phyloP scores from a whole-genome alignment of 1,140 invertebrate genomes.

The Drosophila nannoptera region DNA sequence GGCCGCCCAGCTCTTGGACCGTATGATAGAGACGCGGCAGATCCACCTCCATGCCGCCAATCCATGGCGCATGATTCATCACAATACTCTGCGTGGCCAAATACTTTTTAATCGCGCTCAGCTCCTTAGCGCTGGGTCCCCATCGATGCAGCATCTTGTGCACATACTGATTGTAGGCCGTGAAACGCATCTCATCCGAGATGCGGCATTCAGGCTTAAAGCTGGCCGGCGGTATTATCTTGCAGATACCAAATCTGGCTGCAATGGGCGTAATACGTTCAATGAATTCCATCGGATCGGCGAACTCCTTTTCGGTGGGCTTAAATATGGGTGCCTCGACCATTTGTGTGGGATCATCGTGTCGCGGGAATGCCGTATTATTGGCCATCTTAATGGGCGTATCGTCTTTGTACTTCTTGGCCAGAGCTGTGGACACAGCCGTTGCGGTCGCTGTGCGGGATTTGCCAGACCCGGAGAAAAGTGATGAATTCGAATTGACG shows the following conservation, averaged over 20 bases:
- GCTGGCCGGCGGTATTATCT: conserved; percentile 91
- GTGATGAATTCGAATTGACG: conserved; percentile 72
- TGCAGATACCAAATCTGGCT: conserved; percentile 91
- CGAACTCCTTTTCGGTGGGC: conserved; percentile 91
- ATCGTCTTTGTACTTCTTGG: conserved; percentile 75
- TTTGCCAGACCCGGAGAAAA: conserved; percentile 72
- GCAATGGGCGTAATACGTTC: conserved; percentile 89
- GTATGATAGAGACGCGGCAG: conserved; percentile 91
- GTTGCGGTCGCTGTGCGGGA: conserved; percentile 55
- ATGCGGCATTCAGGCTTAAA: conserved; percentile 95
- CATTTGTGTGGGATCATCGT: conserved; percentile 81
- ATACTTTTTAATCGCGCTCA: conserved; percentile 92
- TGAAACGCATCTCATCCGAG: conserved; percentile 91
- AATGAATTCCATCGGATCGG: conserved; percentile 94
- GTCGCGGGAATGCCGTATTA: conserved; percentile 81
- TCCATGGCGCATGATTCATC: conserved; percentile 87
- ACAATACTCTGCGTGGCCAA: conserved; percentile 88
- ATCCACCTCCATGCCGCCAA: conserved; percentile 94
- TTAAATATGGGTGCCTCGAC: conserved; percentile 91
- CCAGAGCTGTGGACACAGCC: conserved; percentile 36
- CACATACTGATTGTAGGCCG: conserved; percentile 94
- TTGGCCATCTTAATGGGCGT: conserved; percentile 80
- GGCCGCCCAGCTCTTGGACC: conserved; percentile 91
- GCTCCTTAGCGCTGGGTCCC: conserved; percentile 92
- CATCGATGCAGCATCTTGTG: conserved; percentile 93